phyloP scores from a whole-genome alignment of 2,797 vertebrate species.

The Poeciliopsis infans region DNA sequence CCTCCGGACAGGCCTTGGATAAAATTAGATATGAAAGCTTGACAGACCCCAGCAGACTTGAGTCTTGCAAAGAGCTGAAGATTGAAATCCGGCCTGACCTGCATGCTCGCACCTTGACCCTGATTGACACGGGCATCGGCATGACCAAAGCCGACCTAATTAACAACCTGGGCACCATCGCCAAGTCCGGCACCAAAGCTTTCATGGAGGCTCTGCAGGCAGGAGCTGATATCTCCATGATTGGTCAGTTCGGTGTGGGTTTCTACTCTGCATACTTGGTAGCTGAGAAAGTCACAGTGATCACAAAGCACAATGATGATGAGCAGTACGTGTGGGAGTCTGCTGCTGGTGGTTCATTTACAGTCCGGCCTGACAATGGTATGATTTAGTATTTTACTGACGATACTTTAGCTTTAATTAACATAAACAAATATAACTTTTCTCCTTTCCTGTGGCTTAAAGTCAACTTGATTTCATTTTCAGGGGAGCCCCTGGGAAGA shows the following conservation, averaged over 20 bases:
- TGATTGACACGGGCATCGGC: slow-evolving; percentile 78
- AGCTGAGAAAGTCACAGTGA: slow-evolving; percentile 79
- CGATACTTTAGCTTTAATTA: not conserved
- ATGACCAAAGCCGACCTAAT: slow-evolving; percentile 85
- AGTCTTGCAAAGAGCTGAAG: slow-evolving; percentile 78
- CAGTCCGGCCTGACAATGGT: slow-evolving; percentile 69
- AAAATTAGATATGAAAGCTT: slow-evolving; percentile 81
- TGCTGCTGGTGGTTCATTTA: slow-evolving; percentile 81
- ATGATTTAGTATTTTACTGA: slow-evolving; percentile 11
- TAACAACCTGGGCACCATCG: slow-evolving; percentile 84
- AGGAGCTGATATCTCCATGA: slow-evolving; percentile 83
- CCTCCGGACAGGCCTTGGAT: slow-evolving; percentile 68
- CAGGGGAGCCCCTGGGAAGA: slow-evolving; percentile 88
- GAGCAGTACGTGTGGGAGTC: slow-evolving; percentile 84
- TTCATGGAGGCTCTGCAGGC: slow-evolving; percentile 84
- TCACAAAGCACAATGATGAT: slow-evolving; percentile 84
- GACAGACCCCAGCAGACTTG: slow-evolving; percentile 76
- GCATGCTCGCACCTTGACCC: slow-evolving; percentile 66
- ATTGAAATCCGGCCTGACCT: slow-evolving; percentile 73
- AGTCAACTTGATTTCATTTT: slow-evolving; percentile 21
- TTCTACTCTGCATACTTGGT: slow-evolving; percentile 84
- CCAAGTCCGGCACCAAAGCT: slow-evolving; percentile 82
- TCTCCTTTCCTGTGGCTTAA: not conserved
- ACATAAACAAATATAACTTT: not conserved
- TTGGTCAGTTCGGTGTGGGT: slow-evolving; percentile 81